Evolutionary conservation across 2,888 invertebrate genomes (phyloP), one percentile per base, ranked within the genome.

Genomic region (Apamea anceps): DNA sequence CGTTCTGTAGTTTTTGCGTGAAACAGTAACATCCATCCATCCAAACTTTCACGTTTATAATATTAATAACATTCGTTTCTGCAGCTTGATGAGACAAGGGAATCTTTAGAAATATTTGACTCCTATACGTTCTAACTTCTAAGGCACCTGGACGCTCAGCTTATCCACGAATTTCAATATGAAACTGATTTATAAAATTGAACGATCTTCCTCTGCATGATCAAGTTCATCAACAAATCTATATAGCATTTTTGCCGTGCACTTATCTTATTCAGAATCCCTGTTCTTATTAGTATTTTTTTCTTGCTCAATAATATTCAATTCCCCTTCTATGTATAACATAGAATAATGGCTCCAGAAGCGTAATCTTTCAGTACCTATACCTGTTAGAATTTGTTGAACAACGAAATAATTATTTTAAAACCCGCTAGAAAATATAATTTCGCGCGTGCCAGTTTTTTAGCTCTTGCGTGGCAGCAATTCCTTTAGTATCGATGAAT

Each of bases 401-500:
- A 8, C 8, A 28, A 28, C 13, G 21, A 48, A 75, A 18, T 72
- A 21, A 57, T 63, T 10, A 28, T 48, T 48, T 32, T 8, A 70
- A 51, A 76, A 74, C 70, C 45, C 32, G 54, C n/a, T 32, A 15
- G 1, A 21, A n/a, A 81, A 67, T 37, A 51, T 54, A 15, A 71
- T 21, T 71, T 74, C 42, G n/a, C 48, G 18, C 32, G 74, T 74
- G 57, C 8, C 54, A 25, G 25, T 60, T 79, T 72, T 78, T 72
- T 45, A 42, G 8, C n/a, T 37, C 4, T 54, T 28, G 21, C 28
- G 57, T 68, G 15, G 12, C 37, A 2, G 45, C 54, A 42, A 83
- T 73, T 76, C 37, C 71, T 80, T 73, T 73, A 80, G 70, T 71
- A 54, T 28, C 25, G 45, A 60, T 3, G 18, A 65, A 70, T 70